Evolutionary conservation across 2,113 vertebrate genomes (phyloP).

Genomic region (Ceyx melanurus): DNA sequence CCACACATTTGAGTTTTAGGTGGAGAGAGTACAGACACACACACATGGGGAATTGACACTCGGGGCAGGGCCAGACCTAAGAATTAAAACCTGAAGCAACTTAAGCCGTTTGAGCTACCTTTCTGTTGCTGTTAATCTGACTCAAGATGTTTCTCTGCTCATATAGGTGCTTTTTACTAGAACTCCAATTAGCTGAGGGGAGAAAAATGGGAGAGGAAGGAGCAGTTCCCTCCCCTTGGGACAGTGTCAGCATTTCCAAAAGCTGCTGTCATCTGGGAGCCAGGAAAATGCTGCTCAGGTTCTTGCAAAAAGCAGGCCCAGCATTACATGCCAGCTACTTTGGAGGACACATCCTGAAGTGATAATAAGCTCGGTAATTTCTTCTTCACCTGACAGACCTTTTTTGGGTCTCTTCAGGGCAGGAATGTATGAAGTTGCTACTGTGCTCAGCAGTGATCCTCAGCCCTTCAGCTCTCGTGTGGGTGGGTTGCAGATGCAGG

Average conservation of each 20-base stretch:
- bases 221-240: not conserved
- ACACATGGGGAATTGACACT: not conserved
- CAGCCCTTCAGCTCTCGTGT: not conserved
- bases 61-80: not conserved
- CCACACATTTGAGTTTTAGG: not conserved
- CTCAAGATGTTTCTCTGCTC: not conserved
- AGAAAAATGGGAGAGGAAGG: not conserved
- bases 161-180: not conserved
- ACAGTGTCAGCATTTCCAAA: not conserved
- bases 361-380: not conserved
- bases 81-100: not conserved
- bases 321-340: not conserved
- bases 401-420: not conserved
- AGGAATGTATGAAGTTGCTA: not conserved
- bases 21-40: not conserved
- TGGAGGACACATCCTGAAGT: not conserved
- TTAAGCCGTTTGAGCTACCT: not conserved
- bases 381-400: not conserved
- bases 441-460: not conserved
- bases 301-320: not conserved
- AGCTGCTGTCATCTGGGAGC: not conserved
- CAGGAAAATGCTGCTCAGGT: not conserved
- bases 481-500: not conserved
- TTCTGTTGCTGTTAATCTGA: not conserved
- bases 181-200: not conserved